Conservation (phyloP, 2,888 invertebrate species). For the Clistopyga incitator region DNA sequence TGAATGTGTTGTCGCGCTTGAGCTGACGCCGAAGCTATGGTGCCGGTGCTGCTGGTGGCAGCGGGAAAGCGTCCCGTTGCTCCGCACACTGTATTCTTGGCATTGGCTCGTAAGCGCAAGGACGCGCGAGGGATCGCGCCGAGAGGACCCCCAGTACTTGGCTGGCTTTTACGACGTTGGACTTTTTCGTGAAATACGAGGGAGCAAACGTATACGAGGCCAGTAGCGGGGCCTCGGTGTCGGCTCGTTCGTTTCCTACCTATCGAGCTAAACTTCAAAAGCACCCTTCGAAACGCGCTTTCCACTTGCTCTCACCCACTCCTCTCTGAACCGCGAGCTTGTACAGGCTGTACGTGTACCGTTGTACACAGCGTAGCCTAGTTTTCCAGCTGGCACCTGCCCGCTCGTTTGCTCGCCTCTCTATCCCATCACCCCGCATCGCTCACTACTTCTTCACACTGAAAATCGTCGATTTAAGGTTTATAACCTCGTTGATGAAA, state of each 20-base stretch:
- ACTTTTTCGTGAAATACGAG: constrained; percentile 36
- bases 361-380: constrained; percentile 7
- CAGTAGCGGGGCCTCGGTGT: constrained; percentile 39
- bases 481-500: constrained; percentile 38
- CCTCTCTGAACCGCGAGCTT: not conserved
- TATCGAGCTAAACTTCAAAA: constrained; percentile 55
- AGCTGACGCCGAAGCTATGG: constrained; percentile 10
- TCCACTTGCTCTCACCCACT: constrained; percentile 7
- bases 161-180: constrained; percentile 57
- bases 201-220: constrained; percentile 22
- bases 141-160: constrained; percentile 24
- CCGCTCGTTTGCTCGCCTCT: constrained; percentile 23
- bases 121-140: not conserved
- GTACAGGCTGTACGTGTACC: not conserved
- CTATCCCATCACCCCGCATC: not conserved
- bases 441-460: constrained; percentile 23
- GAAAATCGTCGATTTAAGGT: constrained; percentile 37
- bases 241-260: constrained; percentile 42
- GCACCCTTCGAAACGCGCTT: constrained; percentile 41
- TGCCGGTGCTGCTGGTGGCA: not conserved
- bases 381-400: constrained; percentile 33
- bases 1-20: not conserved
- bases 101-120: constrained; percentile 22
- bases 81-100: not conserved
- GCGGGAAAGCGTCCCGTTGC: not conserved